Base-by-base conservation (phyloP, 2,113 vertebrate species). In the Carollia perspicillata region DNA sequence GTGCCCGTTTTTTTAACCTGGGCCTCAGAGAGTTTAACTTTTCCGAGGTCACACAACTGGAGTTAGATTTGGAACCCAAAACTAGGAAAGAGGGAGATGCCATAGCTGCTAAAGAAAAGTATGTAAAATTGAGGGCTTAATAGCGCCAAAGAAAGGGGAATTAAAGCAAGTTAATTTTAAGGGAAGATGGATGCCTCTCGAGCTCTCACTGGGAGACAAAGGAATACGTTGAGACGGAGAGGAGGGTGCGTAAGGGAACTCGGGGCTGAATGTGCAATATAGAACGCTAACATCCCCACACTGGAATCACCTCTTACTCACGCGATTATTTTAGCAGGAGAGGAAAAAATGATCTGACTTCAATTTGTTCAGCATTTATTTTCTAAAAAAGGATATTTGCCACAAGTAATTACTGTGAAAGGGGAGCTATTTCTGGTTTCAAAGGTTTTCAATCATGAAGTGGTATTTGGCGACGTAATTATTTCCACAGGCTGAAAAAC, bases 341-440 rank as follows among this genome's bases (percentile, higher is more conserved):
- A 81, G 68, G 40, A 95, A 83, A 95, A 81, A 87, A 89, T 69
- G 71, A 90, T 74, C 94, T 96, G 94, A 95, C 55, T 95, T 98
- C 84, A 93, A 95, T 95, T 96, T 95, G 51, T 51, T 94, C 72
- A 90, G 84, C 53, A 53, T 92, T 94, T 93, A 44, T 88, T 80
- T 96, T 96, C 94, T 95, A 74, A 93, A 96, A 97, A 97, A 92
- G 65, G 66, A 86, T 42, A 95, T 89, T 85, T 94, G 81, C 85
- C 95, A 92, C 72, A 94, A 96, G 85, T 93, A 93, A 96, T 96
- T 94, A 95, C 77, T 88, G 42, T 84, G 96, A 96, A 90, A 75
- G 69, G 66, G 42, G 84, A 89, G 72, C 93, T 91, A 69, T 84
- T 95, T 66, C 72, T 95, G 80, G 79, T 84, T 77, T 88, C 92